phyloP scores from a whole-genome alignment of 1,140 invertebrate genomes.

The Saccostrea echinata region DNA sequence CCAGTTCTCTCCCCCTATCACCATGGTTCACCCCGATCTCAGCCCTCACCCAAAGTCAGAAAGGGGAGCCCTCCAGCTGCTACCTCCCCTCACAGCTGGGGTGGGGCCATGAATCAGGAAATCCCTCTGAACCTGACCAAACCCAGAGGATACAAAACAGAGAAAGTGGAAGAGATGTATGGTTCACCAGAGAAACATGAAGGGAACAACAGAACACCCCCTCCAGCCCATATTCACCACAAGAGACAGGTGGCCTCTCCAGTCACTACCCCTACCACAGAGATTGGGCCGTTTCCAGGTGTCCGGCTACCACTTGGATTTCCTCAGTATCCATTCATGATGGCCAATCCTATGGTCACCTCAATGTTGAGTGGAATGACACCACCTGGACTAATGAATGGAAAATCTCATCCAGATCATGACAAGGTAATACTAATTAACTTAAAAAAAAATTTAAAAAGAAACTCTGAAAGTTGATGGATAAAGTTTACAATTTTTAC shows the following conservation, averaged over 20 bases:
- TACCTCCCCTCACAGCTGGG: constrained; percentile 75
- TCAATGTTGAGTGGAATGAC: constrained; percentile 67
- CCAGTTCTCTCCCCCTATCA: constrained; percentile 69
- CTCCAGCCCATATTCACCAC: constrained; percentile 72
- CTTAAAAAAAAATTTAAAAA: not conserved
- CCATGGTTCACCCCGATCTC: constrained; percentile 60
- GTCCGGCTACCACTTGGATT: constrained; percentile 70
- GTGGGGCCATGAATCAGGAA: constrained; percentile 83
- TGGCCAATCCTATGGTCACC: constrained; percentile 67
- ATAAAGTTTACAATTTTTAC: not conserved
- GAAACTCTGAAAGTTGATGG: not conserved
- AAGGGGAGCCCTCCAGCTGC: constrained; percentile 59
- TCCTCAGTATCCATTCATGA: constrained; percentile 73
- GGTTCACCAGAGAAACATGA: constrained; percentile 54
- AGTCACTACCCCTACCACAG: constrained; percentile 40
- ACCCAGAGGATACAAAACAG: constrained; percentile 83
- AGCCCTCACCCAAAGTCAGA: constrained; percentile 54
- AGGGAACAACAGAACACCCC: constrained; percentile 63
- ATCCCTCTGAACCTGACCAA: constrained; percentile 93
- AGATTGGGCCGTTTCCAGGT: constrained; percentile 53
- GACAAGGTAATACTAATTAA: constrained; percentile 66
- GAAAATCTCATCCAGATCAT: constrained; percentile 66
- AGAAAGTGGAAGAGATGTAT: constrained; percentile 53
- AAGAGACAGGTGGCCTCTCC: constrained; percentile 50
- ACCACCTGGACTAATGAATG: constrained; percentile 66